phyloP scores from a whole-genome alignment of 2,888 invertebrate genomes.

The Prosapia bicincta region DNA sequence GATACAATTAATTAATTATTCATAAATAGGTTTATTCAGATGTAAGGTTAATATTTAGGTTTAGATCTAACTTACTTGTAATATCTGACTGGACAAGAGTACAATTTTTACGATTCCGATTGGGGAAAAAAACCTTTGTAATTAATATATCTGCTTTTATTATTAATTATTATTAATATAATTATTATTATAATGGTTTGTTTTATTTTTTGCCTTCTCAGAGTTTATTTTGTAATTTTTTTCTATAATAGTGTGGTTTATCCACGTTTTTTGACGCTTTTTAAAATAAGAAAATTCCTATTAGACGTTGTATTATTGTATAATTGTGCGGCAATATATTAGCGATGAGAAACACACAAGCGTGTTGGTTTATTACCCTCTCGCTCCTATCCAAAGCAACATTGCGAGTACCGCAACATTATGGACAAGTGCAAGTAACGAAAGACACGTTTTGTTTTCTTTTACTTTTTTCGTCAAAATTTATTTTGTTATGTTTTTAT shows the following conservation, averaged over 20 bases:
- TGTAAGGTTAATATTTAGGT: conserved; percentile 39
- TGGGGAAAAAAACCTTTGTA: conserved; percentile 34
- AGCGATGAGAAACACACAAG: conserved; percentile 37
- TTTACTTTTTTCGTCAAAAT: not conserved
- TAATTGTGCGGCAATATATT: conserved; percentile 30
- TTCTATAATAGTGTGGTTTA: conserved; percentile 37
- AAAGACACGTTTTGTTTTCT: conserved; percentile 4
- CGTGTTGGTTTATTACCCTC: conserved; percentile 12
- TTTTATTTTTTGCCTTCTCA: conserved; percentile 40
- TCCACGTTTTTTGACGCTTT: conserved; percentile 38
- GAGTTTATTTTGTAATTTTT: conserved; percentile 41
- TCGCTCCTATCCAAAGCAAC: conserved; percentile 31
- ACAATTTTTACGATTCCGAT: conserved; percentile 38
- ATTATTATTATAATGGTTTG: conserved; percentile 35
- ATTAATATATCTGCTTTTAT: conserved; percentile 33
- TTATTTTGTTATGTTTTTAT: conserved; percentile 29
- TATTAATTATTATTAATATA: conserved; percentile 38
- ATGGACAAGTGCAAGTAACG: conserved; percentile 40
- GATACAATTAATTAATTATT: conserved; percentile 38
- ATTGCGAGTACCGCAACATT: conserved; percentile 37
- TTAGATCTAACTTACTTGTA: conserved; percentile 34
- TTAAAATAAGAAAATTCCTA: conserved; percentile 40
- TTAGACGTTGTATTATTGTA: conserved; percentile 39
- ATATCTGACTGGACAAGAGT: conserved; percentile 39
- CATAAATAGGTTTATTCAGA: conserved; percentile 40